phyloP scores from a whole-genome alignment of 2,888 invertebrate genomes.

The Macrosoma leucophasiata region DNA sequence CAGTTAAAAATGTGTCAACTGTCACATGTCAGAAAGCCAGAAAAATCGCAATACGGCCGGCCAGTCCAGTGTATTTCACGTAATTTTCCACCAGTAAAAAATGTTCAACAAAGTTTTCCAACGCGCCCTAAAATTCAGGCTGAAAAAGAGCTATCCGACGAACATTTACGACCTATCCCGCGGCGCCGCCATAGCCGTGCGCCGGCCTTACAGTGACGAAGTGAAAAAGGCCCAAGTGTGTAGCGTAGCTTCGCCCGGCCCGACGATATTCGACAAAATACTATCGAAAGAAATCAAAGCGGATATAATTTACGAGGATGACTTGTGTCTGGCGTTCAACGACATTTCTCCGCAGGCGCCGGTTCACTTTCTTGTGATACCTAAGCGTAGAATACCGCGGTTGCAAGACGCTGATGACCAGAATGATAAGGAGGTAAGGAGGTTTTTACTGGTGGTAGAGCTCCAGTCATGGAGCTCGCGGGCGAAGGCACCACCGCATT shows the following conservation, averaged over 20 bases:
- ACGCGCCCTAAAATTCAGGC: conserved; percentile 60
- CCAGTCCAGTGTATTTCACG: conserved; percentile 25
- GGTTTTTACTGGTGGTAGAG: too few species aligned
- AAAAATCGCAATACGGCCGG: conserved; percentile 7
- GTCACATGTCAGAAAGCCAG: conserved; percentile 18
- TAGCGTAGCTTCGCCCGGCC: conserved; percentile 46
- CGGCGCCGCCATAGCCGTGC: conserved; percentile 54
- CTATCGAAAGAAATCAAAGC: conserved; percentile 86
- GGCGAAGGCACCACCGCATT: too few species aligned
- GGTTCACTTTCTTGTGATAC: conserved; percentile 89
- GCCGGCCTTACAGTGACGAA: conserved; percentile 60
- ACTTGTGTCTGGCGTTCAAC: conserved; percentile 86
- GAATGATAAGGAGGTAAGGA: conserved; percentile 76
- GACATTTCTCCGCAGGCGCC: conserved; percentile 89
- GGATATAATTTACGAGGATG: conserved; percentile 88
- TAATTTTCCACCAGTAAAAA: conserved; percentile 32
- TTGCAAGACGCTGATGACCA: conserved; percentile 76
- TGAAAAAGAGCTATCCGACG: conserved; percentile 64
- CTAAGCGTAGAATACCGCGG: conserved; percentile 81
- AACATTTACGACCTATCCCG: conserved; percentile 64
- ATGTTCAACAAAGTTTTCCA: conserved; percentile 70
- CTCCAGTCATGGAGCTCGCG: too few species aligned
- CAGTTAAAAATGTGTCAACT: conserved; percentile 5
- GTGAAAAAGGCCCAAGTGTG: conserved; percentile 57
- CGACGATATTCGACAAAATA: conserved; percentile 85